Evolutionary conservation across 2,888 invertebrate species (phyloP), one percentile per base, ranked within the genome.

Genomic region (Morpho helenor): DNA sequence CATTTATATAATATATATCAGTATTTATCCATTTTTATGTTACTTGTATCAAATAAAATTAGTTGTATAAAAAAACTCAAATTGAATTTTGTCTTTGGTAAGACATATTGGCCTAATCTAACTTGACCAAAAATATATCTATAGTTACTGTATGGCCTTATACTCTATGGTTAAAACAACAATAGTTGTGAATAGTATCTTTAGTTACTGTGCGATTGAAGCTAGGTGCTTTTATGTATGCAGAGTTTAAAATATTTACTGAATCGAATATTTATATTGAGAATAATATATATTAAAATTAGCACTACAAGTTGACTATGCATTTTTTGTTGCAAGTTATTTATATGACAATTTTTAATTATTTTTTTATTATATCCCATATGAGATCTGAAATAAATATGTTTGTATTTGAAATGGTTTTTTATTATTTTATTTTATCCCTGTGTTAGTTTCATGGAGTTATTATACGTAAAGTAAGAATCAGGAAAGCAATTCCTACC

Each of bases 381-480:
- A 61, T 66, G 64, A 70, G 82, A 87, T 87, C 85, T 86, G 84
- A 54, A 86, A 82, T 77, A 79, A 78, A 80, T 76, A 74, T 77
- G 68, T 81, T 31, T 75, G 46, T 63, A 63, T 75, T 47, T 31
- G 31, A 31, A 31, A 31, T 31, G 31, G 31, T 31, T 31, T 31
- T 5, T 31, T 31, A 31, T 31, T 5, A 31, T 31, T 31, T 31
- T 31, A 31, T 31, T 31, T 5, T 3, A 31, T 31, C 31, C 31
- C 31, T 31, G 5, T 31, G 31, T 31, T 31, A 5, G 5, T 31
- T 31, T 31, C 16, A 16, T 16, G 16, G 16, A 16, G 16, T 16
- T 16, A 16, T 16, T 16, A 16, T 16, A 16, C 16, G 16, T 16
- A 16, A 16, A 16, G 16, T n/a, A n/a, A n/a, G n/a, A n/a, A n/a